These are phyloP conservation scores for Prionchulus punctatus DNA, from an alignment of 2,888 invertebrate species.

Conservation along the genomic window DNA sequence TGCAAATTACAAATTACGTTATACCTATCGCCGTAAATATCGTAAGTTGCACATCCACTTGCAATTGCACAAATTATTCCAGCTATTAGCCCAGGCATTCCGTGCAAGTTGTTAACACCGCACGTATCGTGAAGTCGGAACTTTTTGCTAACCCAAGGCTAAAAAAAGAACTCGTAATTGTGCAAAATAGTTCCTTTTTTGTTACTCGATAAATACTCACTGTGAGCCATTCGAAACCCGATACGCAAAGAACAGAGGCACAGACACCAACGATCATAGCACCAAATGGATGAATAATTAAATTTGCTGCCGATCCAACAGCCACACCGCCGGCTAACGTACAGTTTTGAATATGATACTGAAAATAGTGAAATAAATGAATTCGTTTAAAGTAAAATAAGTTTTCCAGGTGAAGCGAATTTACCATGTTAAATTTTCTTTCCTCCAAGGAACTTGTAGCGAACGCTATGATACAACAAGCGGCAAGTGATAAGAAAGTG, in stretches of 20 bases:
- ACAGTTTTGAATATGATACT: slow-evolving; percentile 39
- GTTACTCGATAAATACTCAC: slow-evolving; percentile 16
- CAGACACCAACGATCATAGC: slow-evolving; percentile 27
- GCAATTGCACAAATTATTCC: slow-evolving; percentile 60
- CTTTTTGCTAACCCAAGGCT: slow-evolving; percentile 46
- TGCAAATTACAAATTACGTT: no score
- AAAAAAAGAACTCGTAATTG: no score
- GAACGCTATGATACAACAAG: slow-evolving; percentile 65
- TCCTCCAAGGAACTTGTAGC: slow-evolving; percentile 58
- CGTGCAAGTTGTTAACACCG: slow-evolving; percentile 88
- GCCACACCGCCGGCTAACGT: slow-evolving; percentile 39
- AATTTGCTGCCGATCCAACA: slow-evolving; percentile 35
- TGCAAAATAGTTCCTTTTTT: no score
- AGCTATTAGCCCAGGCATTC: slow-evolving; percentile 76
- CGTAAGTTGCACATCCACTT: slow-evolving; percentile 50
- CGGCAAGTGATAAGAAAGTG: slow-evolving; percentile 70
- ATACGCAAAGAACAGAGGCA: slow-evolving; percentile 25
- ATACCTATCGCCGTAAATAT: background rate
- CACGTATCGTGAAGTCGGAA: slow-evolving; percentile 64
- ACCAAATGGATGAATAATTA: slow-evolving; percentile 34
- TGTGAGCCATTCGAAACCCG: slow-evolving; percentile 27
- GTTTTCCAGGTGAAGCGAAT: background rate
- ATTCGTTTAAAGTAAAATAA: slow-evolving; percentile 2
- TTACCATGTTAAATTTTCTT: slow-evolving; percentile 36
- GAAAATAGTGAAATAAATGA: background rate